Evolutionary conservation across 1,140 invertebrate species (phyloP).

Genomic region (Leptestheria dahalacensis): DNA sequence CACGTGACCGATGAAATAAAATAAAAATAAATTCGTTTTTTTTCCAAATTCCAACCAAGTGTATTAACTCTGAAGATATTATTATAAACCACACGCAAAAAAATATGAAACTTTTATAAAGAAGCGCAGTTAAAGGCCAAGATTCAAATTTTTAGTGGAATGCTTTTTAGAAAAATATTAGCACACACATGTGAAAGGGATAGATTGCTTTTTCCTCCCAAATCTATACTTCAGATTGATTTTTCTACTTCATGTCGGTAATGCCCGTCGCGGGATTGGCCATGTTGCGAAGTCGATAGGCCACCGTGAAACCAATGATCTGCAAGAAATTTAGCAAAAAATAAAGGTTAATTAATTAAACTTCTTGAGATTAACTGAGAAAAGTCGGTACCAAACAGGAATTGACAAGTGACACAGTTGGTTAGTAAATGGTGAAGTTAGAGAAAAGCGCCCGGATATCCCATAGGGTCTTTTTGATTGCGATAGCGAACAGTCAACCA

Average conservation of each 20-base stretch:
- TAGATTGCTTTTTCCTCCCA: neutral
- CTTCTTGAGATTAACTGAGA: neutral
- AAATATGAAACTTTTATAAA: no score
- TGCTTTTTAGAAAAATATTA: neutral
- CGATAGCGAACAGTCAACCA: constrained; percentile 92
- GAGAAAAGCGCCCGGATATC: constrained; percentile 90
- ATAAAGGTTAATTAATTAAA: constrained; percentile 5
- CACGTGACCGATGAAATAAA: neutral
- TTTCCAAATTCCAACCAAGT: neutral
- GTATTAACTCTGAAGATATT: no score
- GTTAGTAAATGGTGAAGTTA: constrained; percentile 33
- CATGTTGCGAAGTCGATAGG: constrained; percentile 22
- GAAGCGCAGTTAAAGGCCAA: no score
- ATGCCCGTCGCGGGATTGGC: constrained; percentile 1
- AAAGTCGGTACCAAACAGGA: neutral
- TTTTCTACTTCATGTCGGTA: neutral
- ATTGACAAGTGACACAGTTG: constrained; percentile 13
- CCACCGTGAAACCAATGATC: constrained; percentile 23
- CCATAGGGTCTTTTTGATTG: constrained; percentile 91
- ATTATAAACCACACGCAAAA: no score
- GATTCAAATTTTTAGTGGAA: no score
- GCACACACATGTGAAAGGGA: neutral
- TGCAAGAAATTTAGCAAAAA: constrained; percentile 18
- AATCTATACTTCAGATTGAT: no score
- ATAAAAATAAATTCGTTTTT: neutral